phyloP scores from a whole-genome alignment of 2,797 vertebrate species.

The Chromobotia macracanthus region DNA sequence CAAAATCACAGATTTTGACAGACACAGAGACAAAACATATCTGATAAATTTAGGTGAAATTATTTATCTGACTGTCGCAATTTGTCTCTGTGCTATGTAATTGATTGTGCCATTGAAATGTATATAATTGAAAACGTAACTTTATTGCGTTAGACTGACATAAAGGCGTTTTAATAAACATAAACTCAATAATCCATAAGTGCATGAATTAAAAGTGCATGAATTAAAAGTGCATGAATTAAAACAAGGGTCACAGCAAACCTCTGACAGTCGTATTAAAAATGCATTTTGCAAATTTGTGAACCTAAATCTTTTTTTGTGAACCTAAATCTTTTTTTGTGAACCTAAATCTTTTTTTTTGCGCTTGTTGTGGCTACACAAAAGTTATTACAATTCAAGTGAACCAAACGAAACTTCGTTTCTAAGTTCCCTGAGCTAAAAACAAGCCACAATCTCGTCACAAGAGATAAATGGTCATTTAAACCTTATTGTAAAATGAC shows the following conservation, averaged over 20 bases:
- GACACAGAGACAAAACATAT: neutral
- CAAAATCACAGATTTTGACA: no score
- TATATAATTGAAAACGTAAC: constrained; percentile 20
- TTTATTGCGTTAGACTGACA: constrained; percentile 5
- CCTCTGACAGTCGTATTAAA: neutral
- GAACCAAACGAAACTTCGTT: no score
- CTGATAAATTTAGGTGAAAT: no score
- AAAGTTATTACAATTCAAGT: neutral
- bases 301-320: no score
- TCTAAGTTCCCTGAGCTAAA: no score
- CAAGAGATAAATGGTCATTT: neutral
- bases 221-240: neutral
- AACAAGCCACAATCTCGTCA: neutral
- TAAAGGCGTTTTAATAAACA: constrained; percentile 5
- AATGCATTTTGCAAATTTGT: neutral
- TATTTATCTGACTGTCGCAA: neutral
- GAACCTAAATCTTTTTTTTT: no score
- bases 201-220: constrained; percentile 3
- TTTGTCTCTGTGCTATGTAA: neutral
- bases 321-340: no score
- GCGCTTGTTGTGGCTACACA: no score
- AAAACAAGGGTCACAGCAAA: no score
- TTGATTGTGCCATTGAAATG: neutral
- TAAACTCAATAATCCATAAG: constrained; percentile 3
- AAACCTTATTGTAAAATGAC: neutral